A percentile compares a stretch with the other conserved stretches of the same genome.
Conservation (phyloP, 2,888 invertebrate species). For the Dicranocentrus wangi region DNA sequence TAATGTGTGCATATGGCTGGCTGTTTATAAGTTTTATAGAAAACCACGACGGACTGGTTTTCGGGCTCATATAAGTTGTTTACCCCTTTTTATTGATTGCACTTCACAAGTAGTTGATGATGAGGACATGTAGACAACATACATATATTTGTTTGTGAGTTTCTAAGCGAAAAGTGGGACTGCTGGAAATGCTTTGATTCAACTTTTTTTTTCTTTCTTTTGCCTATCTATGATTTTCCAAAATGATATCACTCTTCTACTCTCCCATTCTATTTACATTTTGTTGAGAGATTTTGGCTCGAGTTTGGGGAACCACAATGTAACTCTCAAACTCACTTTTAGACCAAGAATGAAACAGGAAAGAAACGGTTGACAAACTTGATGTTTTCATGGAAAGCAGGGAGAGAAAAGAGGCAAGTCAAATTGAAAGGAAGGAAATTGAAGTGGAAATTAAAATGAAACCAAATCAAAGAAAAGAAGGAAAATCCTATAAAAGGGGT, state of each 20-base stretch:
- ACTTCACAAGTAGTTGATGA: conserved; percentile 47
- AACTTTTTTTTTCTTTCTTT: conserved; percentile 1
- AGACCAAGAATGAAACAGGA: conserved; percentile 34
- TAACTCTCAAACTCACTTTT: background rate
- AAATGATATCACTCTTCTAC: background rate
- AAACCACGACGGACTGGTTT: conserved; percentile 48
- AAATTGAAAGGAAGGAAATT: conserved; percentile 68
- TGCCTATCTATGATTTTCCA: conserved; percentile 16
- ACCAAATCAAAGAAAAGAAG: conserved; percentile 63
- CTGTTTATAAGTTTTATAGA: too few species aligned
- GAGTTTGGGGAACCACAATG: conserved; percentile 18
- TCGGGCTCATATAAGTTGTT: conserved; percentile 35
- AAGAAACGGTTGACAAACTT: conserved; percentile 62
- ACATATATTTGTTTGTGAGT: background rate
- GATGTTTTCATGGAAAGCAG: conserved; percentile 53
- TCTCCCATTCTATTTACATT: conserved; percentile 4
- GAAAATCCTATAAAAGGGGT: conserved; percentile 58
- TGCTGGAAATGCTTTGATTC: background rate
- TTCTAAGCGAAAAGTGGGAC: conserved; percentile 31
- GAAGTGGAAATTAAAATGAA: conserved; percentile 68
- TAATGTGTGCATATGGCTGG: too few species aligned
- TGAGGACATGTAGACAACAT: background rate
- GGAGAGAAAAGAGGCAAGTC: conserved; percentile 58
- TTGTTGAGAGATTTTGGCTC: conserved; percentile 40
- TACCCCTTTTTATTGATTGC: conserved; percentile 57